Conservation (phyloP, 92 coral and sea anemone genomes). For the Porites cylindrica region DNA sequence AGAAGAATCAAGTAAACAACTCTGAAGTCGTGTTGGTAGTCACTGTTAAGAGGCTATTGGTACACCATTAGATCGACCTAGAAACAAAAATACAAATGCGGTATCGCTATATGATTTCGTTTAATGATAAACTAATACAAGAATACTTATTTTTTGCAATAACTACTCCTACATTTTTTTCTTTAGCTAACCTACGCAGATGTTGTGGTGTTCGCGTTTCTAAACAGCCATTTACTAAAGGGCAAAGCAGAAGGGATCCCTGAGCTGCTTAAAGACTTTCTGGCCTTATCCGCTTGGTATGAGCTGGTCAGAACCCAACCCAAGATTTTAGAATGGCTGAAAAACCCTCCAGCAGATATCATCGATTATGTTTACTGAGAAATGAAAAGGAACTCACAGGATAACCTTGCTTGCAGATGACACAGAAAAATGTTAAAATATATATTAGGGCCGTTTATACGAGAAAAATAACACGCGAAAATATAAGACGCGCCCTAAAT, state of each 20-base stretch:
- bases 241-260: constrained; percentile 46
- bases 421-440: too few species aligned
- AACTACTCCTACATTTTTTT: not conserved
- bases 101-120: too few species aligned
- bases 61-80: too few species aligned
- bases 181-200: constrained; percentile 42
- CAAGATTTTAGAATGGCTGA: constrained; percentile 31
- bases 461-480: too few species aligned
- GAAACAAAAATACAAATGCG: too few species aligned
- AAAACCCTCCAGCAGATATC: constrained; percentile 26
- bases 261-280: constrained; percentile 24
- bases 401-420: not conserved
- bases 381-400: too few species aligned
- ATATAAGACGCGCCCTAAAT: too few species aligned
- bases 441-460: too few species aligned
- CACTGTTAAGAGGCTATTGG: too few species aligned
- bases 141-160: not conserved
- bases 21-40: too few species aligned
- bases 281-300: constrained; percentile 34
- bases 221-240: constrained; percentile 32
- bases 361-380: constrained; percentile 39
- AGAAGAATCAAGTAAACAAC: too few species aligned
- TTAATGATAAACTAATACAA: too few species aligned
- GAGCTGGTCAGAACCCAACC: constrained; percentile 36
- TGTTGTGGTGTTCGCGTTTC: constrained; percentile 48